Evolutionary conservation across 1,140 invertebrate genomes (phyloP).

Genomic region (Aphelinus certus): DNA sequence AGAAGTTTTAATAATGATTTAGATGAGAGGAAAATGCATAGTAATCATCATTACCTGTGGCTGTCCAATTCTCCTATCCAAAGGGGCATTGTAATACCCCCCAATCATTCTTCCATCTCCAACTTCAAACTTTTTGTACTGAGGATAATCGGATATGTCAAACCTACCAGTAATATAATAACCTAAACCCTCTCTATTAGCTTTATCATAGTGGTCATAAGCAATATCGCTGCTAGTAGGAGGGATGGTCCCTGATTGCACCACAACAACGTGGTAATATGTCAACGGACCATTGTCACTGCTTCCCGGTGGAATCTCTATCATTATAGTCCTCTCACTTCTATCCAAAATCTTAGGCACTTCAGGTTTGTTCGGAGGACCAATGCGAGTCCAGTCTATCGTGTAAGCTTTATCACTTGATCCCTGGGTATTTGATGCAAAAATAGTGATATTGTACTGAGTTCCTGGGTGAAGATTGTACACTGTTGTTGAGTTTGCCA

Average conservation of each 20-base stretch:
- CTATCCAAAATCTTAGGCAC: constrained; percentile 71
- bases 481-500: constrained; percentile 60
- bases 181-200: constrained; percentile 69
- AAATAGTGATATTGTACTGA: constrained; percentile 75
- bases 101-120: constrained; percentile 81
- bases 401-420: constrained; percentile 68
- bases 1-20: no score
- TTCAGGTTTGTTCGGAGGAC: constrained; percentile 74
- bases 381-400: constrained; percentile 74
- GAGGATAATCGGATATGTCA: constrained; percentile 66
- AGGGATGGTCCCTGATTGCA: constrained; percentile 65
- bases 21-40: no score
- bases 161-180: constrained; percentile 87
- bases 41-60: constrained; percentile 55
- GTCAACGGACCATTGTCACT: constrained; percentile 81
- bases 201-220: constrained; percentile 67
- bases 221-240: constrained; percentile 46
- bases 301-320: constrained; percentile 70
- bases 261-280: constrained; percentile 76
- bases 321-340: constrained; percentile 68
- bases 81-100: constrained; percentile 81
- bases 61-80: constrained; percentile 66
- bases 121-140: constrained; percentile 75
- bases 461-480: constrained; percentile 77
- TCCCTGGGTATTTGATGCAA: constrained; percentile 71